Percentiles rank a stretch among this genome's conserved stretches.
Evolutionary conservation across 1,140 invertebrate species (phyloP).

Genomic region (Ceratina japonica): DNA sequence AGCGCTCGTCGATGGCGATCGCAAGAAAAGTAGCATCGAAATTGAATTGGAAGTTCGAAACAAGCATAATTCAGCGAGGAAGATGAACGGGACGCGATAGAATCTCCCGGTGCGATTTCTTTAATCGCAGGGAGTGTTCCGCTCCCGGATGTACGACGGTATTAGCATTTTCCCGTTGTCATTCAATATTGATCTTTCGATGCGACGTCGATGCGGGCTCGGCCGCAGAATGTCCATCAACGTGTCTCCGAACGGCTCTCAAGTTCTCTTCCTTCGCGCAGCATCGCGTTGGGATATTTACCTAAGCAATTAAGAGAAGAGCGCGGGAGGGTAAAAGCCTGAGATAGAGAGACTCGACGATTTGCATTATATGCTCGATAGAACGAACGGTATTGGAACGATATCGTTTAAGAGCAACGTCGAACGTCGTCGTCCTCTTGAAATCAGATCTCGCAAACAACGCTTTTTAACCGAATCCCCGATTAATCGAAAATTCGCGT

Average conservation of each 20-base stretch:
- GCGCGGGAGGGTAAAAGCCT: not conserved
- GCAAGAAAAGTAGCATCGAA: no score
- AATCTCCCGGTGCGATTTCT: not conserved
- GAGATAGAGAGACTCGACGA: not conserved
- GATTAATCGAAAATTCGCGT: not conserved
- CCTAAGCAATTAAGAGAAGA: slow-evolving; percentile 23
- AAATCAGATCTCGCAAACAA: no score
- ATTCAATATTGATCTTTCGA: slow-evolving; percentile 45
- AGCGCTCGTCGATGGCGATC: no score
- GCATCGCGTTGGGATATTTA: slow-evolving; percentile 19
- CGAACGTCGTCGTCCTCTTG: not conserved
- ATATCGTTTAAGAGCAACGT: not conserved
- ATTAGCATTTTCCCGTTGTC: slow-evolving; percentile 14
- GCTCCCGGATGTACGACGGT: not conserved
- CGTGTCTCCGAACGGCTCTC: slow-evolving; percentile 2
- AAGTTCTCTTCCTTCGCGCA: not conserved
- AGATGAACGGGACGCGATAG: no score
- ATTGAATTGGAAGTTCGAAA: no score
- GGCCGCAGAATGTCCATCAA: slow-evolving; percentile 18
- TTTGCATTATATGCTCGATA: no score
- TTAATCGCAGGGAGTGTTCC: slow-evolving; percentile 2
- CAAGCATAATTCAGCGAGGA: no score
- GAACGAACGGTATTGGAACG: not conserved
- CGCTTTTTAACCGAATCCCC: not conserved
- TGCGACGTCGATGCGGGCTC: slow-evolving; percentile 33